These are phyloP conservation scores for Dicranocentrus wangi DNA, from an alignment of 2,888 invertebrate genomes.

Conservation along the genomic window DNA sequence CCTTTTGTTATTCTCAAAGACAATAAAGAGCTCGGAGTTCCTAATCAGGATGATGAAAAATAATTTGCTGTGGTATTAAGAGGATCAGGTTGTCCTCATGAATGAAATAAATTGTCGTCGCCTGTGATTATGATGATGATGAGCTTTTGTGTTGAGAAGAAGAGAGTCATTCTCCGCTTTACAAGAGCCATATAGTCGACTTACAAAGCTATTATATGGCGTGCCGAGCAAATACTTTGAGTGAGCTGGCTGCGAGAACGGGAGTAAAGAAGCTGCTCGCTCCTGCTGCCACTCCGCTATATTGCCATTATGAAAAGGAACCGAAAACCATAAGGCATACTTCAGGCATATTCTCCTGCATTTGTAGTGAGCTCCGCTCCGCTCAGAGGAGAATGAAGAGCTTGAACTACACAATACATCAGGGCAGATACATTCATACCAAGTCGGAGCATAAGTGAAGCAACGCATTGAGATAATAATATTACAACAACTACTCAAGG, in stretches of 20 bases:
- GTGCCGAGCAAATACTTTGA: slow-evolving; percentile 60
- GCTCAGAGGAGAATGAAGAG: slow-evolving; percentile 7
- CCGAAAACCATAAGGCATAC: slow-evolving; percentile 62
- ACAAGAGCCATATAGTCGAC: slow-evolving; percentile 60
- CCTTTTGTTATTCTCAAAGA: slow-evolving; percentile 57
- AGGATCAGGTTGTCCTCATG: slow-evolving; percentile 67
- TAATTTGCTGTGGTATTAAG: slow-evolving; percentile 67
- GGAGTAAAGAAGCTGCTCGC: slow-evolving; percentile 45
- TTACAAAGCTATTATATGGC: slow-evolving; percentile 60
- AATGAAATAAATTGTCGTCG: slow-evolving; percentile 68
- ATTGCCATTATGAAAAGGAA: slow-evolving; percentile 49
- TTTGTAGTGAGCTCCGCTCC: no score
- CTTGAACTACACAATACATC: slow-evolving; percentile 28
- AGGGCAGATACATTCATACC: neutral
- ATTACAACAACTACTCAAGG: slow-evolving; percentile 57
- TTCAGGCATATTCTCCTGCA: slow-evolving; percentile 34
- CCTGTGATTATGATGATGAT: slow-evolving; percentile 66
- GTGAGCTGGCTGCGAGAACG: slow-evolving; percentile 34
- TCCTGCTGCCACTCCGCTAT: slow-evolving; percentile 14
- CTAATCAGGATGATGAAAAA: slow-evolving; percentile 67
- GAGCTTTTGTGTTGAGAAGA: slow-evolving; percentile 61
- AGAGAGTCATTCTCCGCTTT: slow-evolving; percentile 61
- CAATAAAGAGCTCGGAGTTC: slow-evolving; percentile 66
- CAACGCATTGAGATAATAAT: slow-evolving; percentile 62
- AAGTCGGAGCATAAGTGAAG: slow-evolving; percentile 53